Base-by-base conservation (phyloP, 2,113 vertebrate species). In the Spea multiplicata region DNA sequence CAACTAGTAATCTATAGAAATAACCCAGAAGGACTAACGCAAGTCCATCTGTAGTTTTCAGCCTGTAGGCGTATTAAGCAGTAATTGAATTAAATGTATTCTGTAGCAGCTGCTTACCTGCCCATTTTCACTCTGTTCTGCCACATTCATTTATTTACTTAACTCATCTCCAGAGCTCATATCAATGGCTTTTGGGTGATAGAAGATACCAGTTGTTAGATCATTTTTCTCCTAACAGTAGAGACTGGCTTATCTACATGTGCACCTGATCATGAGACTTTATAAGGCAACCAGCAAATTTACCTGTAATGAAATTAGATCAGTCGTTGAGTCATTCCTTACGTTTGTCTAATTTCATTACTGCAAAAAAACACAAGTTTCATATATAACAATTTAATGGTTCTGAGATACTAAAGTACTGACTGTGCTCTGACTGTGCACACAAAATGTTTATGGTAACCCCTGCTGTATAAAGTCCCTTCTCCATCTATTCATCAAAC, bases 61-160 rank as follows among this genome's bases (percentile, higher is more conserved):
- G 70, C 64, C 71, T 73, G 50, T 73, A 66, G 52, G 50, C 45
- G 16, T 73, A 59, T 65, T 59, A 44, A 50, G 47, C 17, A n/a
- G 50, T 73, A 80, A 80, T 80, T 80, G 71, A 80, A 73, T 80
- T 48, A 73, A 44, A 73, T 49, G 16, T 73, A 57, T 66, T 73
- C 50, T 6, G 50, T 44, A 59, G 62, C 77, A 80, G 77, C 71
- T 80, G 77, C 52, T 59, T 67, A n/a, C 50, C 14, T 76, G 68
- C 53, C 75, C 61, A 66, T 44, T 61, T 69, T 76, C 66, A 46
- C 72, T 57, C 44, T 49, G 44, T 61, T 70, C 62, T 73, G 77
- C 64, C 77, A 73, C 71, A 80, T 49, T 50, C 71, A 74, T 61
- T 80, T 80, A 74, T 80, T 80, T 80, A 74, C 78, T 74, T 80